These are phyloP conservation scores for Eupithecia inturbata DNA, from an alignment of 2,888 invertebrate species.

Conservation along the genomic window DNA sequence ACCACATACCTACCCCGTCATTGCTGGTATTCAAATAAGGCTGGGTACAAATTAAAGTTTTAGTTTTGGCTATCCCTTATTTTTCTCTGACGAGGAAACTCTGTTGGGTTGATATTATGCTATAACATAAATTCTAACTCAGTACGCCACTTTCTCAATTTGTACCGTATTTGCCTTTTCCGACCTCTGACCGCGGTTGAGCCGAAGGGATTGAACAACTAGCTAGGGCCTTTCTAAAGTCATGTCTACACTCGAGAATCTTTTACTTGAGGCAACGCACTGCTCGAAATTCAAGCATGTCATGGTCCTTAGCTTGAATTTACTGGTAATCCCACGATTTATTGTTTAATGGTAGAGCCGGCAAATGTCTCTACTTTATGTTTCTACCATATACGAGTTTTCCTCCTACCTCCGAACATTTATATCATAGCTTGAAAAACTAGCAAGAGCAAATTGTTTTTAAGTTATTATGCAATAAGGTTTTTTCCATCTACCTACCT, in stretches of 20 bases:
- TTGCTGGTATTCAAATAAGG: background rate
- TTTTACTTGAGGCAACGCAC: background rate
- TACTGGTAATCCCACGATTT: background rate
- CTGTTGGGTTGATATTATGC: conserved; percentile 3
- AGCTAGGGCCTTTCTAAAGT: conserved; percentile 15
- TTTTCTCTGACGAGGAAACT: background rate
- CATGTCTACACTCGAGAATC: conserved; percentile 4
- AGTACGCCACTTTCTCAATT: conserved; percentile 28
- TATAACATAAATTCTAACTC: conserved; percentile 10
- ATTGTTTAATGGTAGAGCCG: background rate
- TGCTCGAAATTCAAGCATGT: background rate
- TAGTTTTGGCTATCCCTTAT: conserved; percentile 4
- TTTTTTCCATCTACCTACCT: background rate
- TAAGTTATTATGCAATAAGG: background rate
- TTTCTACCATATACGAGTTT: background rate
- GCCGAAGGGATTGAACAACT: conserved; percentile 28
- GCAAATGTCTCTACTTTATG: background rate
- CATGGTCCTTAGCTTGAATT: background rate
- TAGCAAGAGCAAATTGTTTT: background rate
- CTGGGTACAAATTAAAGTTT: background rate
- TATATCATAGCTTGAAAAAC: background rate
- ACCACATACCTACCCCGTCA: background rate
- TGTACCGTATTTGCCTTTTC: conserved; percentile 38
- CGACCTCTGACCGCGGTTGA: conserved; percentile 40
- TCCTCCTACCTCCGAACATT: background rate